These are phyloP conservation scores for Pogonophryne albipinna DNA, from an alignment of 2,797 vertebrate genomes.

Conservation along the genomic window DNA sequence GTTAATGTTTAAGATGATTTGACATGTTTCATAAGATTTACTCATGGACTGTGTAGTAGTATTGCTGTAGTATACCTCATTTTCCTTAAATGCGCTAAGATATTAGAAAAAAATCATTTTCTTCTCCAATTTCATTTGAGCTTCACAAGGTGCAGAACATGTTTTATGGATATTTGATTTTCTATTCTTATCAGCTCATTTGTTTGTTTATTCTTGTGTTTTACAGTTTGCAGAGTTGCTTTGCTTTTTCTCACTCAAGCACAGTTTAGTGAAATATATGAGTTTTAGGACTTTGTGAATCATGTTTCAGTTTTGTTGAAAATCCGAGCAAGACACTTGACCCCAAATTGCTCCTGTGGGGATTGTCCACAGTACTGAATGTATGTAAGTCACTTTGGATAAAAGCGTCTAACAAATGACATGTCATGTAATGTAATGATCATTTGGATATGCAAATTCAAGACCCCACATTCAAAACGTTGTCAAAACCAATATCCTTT, in stretches of 20 bases:
- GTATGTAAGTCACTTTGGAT: too few relatives aligned
- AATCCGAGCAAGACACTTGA: conserved; percentile 29
- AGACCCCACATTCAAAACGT: conserved; percentile 17
- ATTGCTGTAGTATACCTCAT: neutral
- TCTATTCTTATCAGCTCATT: neutral
- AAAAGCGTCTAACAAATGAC: too few relatives aligned
- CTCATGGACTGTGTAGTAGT: neutral
- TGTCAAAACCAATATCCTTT: neutral
- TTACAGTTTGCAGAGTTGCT: neutral
- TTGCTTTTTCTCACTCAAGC: conserved; percentile 26
- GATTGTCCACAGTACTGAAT: too few relatives aligned
- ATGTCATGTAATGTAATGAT: neutral
- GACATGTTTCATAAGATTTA: neutral
- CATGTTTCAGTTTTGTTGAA: conserved; percentile 45
- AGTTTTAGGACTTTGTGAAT: conserved; percentile 38
- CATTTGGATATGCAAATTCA: conserved; percentile 49
- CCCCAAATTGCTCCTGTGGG: neutral
- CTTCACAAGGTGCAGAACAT: too few relatives aligned
- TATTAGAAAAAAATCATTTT: neutral
- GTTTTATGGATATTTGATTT: neutral
- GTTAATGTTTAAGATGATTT: neutral
- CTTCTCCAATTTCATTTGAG: too few relatives aligned
- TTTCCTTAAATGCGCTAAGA: neutral
- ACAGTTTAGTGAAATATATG: conserved; percentile 29
- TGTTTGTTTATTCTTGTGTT: conserved; percentile 3